These are phyloP conservation scores for Ditula angustiorana DNA, from an alignment of 2,888 invertebrate genomes.

Conservation along the genomic window DNA sequence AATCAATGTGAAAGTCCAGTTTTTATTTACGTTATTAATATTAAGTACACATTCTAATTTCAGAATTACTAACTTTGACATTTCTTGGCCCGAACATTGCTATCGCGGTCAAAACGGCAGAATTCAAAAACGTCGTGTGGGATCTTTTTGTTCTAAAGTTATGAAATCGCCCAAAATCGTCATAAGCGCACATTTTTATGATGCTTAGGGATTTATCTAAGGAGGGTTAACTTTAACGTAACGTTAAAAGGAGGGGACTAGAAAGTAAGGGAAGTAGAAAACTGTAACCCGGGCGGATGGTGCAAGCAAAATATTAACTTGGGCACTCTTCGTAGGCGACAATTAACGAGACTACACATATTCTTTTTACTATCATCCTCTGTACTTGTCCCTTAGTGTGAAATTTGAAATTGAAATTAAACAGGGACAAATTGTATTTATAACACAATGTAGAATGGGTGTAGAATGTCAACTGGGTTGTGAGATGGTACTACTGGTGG, in stretches of 20 bases:
- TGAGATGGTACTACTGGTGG: neutral
- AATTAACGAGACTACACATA: neutral
- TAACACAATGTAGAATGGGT: neutral
- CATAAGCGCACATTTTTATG: too few species aligned
- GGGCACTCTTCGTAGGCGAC: neutral
- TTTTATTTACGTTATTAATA: too few species aligned
- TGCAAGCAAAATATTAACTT: neutral
- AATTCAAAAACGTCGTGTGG: too few species aligned
- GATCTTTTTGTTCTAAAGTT: too few species aligned
- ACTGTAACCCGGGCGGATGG: too few species aligned
- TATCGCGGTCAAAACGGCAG: neutral
- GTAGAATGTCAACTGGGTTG: neutral
- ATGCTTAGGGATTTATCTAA: too few species aligned
- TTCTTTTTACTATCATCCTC: neutral
- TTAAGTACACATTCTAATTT: too few species aligned
- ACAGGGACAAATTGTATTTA: neutral
- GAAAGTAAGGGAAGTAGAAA: too few species aligned
- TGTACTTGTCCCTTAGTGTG: neutral
- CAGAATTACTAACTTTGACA: neutral
- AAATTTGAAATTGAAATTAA: neutral
- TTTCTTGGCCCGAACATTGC: neutral
- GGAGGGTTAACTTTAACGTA: too few species aligned
- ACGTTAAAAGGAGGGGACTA: neutral
- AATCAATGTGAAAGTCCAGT: neutral
- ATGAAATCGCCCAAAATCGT: too few species aligned